Evolutionary conservation across 2,113 vertebrate genomes (phyloP).

Genomic region (Platichthys stellatus): DNA sequence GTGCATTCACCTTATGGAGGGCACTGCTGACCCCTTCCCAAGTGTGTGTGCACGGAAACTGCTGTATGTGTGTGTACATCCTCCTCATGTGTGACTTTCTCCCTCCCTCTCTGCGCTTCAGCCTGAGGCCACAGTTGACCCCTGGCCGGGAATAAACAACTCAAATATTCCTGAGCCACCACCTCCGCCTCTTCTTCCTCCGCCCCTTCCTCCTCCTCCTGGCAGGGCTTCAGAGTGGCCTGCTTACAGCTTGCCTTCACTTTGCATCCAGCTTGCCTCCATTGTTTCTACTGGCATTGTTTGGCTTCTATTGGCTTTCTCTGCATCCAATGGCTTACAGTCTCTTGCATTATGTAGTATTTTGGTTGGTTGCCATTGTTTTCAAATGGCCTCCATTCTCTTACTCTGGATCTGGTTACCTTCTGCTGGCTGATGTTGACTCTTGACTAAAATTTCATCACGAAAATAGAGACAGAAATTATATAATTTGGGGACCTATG

Average conservation of each 20-base stretch:
- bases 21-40: slow-evolving; percentile 41
- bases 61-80: slow-evolving; percentile 3
- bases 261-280: slow-evolving; percentile 37
- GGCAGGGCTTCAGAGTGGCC: slow-evolving; percentile 45
- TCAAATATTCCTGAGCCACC: slow-evolving; percentile 49
- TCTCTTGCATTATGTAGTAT: slow-evolving; percentile 27
- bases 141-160: slow-evolving; percentile 56
- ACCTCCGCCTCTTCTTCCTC: slow-evolving; percentile 20
- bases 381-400: not conserved
- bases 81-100: slow-evolving; percentile 8
- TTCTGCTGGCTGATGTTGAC: not conserved
- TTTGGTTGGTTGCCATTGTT: slow-evolving; percentile 3
- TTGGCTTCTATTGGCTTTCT: slow-evolving; percentile 21
- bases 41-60: not conserved
- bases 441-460: not conserved
- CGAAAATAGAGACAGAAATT: too few relatives aligned
- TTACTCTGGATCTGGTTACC: not conserved
- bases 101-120: slow-evolving; percentile 33
- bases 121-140: slow-evolving; percentile 67
- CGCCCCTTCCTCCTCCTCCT: slow-evolving; percentile 39
- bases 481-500: too few relatives aligned
- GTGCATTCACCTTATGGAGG: slow-evolving; percentile 24
- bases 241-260: slow-evolving; percentile 50
- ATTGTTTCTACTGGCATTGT: slow-evolving; percentile 44
- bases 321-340: slow-evolving; percentile 10